Conservation (phyloP, 2,113 vertebrate species). For the Chitala chitala region DNA sequence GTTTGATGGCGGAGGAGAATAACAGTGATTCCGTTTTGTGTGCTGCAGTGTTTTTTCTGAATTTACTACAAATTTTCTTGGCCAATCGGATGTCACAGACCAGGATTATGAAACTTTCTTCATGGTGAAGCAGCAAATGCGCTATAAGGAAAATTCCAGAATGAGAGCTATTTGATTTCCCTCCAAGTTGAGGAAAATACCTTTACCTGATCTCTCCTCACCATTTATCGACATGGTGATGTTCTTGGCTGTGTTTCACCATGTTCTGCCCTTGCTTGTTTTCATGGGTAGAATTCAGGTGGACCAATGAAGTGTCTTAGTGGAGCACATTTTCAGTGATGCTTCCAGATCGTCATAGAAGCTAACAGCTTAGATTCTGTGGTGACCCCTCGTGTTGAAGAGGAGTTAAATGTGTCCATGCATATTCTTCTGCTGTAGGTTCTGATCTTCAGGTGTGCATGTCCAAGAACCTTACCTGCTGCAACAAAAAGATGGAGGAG, state of each 20-base stretch:
- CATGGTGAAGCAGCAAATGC: neutral
- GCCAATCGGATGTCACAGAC: neutral
- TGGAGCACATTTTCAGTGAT: no score
- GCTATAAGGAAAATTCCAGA: neutral
- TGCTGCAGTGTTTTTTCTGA: no score
- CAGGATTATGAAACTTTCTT: neutral
- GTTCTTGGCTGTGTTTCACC: constrained; percentile 43
- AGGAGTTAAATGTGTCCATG: neutral
- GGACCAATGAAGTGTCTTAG: no score
- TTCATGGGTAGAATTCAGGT: no score
- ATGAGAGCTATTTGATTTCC: neutral
- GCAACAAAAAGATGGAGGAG: constrained; percentile 83
- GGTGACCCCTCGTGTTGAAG: neutral
- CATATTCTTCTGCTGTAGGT: constrained; percentile 51
- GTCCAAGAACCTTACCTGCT: constrained; percentile 71
- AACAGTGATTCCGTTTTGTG: no score
- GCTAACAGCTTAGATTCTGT: neutral
- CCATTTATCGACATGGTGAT: constrained; percentile 35
- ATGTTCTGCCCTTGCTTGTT: constrained; percentile 48
- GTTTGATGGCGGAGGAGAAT: no score
- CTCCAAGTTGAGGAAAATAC: neutral
- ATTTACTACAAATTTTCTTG: neutral
- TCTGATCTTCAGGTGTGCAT: constrained; percentile 77
- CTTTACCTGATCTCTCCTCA: neutral
- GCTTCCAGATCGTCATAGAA: constrained; percentile 13